Evolutionary conservation across 2,113 vertebrate genomes (phyloP).

Genomic region (Xiphias gladius): DNA sequence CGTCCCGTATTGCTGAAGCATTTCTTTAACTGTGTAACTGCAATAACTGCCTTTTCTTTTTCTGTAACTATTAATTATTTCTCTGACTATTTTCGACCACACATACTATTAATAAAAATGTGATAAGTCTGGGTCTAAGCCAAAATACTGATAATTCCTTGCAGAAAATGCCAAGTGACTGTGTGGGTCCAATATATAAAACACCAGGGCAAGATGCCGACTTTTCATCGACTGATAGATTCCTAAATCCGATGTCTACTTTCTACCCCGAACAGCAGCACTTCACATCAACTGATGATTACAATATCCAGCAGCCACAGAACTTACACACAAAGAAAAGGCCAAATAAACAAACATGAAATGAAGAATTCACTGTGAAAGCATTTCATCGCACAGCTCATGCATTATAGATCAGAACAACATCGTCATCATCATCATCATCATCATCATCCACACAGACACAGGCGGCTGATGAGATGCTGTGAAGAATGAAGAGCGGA

Average conservation of each 20-base stretch:
- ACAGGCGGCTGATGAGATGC: slow-evolving; percentile 54
- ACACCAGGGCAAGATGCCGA: too few relatives aligned
- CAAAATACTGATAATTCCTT: neutral
- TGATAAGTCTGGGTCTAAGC: neutral
- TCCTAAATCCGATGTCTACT: too few relatives aligned
- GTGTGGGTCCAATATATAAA: too few relatives aligned
- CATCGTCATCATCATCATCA: too few relatives aligned
- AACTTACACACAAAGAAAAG: neutral
- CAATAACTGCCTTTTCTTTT: neutral
- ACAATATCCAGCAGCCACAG: slow-evolving; percentile 42
- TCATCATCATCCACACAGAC: slow-evolving; percentile 25
- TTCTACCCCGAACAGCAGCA: neutral
- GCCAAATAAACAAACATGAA: neutral
- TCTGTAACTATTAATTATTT: neutral
- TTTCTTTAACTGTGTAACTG: neutral
- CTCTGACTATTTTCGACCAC: too few relatives aligned
- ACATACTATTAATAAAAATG: neutral
- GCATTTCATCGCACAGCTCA: slow-evolving; percentile 44
- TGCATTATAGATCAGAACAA: slow-evolving; percentile 57
- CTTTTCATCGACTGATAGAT: too few relatives aligned
- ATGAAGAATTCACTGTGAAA: slow-evolving; percentile 12
- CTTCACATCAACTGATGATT: neutral
- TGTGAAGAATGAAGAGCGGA: slow-evolving; percentile 26
- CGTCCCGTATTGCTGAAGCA: too few relatives aligned
- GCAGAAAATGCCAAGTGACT: too few relatives aligned